These are phyloP conservation scores for Australoheros scitulus DNA, from an alignment of 2,113 vertebrate species.

Conservation along the genomic window DNA sequence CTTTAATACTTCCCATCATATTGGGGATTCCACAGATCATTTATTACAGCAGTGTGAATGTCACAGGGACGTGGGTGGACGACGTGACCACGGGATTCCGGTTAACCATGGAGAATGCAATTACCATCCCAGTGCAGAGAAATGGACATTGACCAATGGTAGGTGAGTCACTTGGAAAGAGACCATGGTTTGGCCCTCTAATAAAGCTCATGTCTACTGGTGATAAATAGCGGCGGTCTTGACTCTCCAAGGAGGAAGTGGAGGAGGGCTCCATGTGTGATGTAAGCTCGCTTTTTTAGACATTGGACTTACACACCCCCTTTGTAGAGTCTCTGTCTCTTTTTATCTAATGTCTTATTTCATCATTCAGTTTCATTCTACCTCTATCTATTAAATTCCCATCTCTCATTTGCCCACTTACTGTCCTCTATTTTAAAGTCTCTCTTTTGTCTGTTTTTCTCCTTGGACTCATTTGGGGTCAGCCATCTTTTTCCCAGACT, in stretches of 20 bases:
- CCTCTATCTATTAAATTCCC: slow-evolving; percentile 22
- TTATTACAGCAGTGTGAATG: slow-evolving; percentile 59
- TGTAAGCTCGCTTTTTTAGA: slow-evolving; percentile 9
- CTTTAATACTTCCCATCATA: slow-evolving; percentile 54
- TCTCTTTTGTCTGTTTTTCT: slow-evolving; percentile 28
- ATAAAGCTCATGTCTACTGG: slow-evolving; percentile 47
- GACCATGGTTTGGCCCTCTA: slow-evolving; percentile 30
- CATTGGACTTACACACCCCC: neutral
- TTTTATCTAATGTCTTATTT: slow-evolving; percentile 39
- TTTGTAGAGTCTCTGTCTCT: slow-evolving; percentile 10
- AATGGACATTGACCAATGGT: slow-evolving; percentile 1
- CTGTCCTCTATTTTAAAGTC: slow-evolving; percentile 34
- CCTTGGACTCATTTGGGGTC: slow-evolving; percentile 53
- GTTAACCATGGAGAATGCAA: slow-evolving; percentile 63
- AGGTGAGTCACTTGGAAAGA: slow-evolving; percentile 66
- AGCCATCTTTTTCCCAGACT: slow-evolving; percentile 36
- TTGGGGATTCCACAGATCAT: slow-evolving; percentile 55
- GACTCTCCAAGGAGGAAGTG: slow-evolving; percentile 17
- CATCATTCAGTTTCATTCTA: slow-evolving; percentile 38
- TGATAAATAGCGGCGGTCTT: slow-evolving; percentile 53
- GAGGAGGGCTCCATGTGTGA: slow-evolving; percentile 12
- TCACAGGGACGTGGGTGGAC: slow-evolving; percentile 52
- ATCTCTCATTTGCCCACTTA: slow-evolving; percentile 42
- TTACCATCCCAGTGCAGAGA: slow-evolving; percentile 49
- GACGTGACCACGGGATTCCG: slow-evolving; percentile 58